These are phyloP conservation scores for Pyrochroa serraticornis DNA, from an alignment of 2,888 invertebrate genomes.

Conservation along the genomic window DNA sequence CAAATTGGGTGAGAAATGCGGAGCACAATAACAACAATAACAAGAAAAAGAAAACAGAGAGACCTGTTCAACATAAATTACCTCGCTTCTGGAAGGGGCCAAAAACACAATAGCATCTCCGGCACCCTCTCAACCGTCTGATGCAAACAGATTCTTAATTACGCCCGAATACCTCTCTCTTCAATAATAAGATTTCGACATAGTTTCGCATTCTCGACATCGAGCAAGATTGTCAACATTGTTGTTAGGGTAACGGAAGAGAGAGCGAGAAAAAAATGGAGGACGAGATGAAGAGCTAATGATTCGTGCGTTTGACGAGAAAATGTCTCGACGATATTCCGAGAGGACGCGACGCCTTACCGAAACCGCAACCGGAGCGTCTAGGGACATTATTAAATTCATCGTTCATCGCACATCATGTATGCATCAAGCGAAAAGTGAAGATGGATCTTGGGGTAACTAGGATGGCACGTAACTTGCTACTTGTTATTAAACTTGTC, in stretches of 20 bases:
- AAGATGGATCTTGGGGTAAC: slow-evolving; percentile 12
- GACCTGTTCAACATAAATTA: slow-evolving; percentile 26
- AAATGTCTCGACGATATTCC: slow-evolving; percentile 12
- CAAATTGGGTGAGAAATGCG: slow-evolving; percentile 2
- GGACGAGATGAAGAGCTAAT: too few species aligned
- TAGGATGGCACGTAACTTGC: slow-evolving; percentile 16
- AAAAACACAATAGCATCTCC: slow-evolving; percentile 1
- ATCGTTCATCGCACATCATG: slow-evolving; percentile 27
- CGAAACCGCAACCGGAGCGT: slow-evolving; percentile 17
- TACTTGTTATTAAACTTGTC: slow-evolving; percentile 25
- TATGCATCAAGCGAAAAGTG: slow-evolving; percentile 16
- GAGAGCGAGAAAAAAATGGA: too few species aligned
- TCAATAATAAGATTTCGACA: too few species aligned
- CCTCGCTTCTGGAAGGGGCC: slow-evolving; percentile 1
- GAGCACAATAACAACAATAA: slow-evolving; percentile 17
- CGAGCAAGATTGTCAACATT: too few species aligned
- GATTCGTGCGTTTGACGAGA: neutral
- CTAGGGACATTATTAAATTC: slow-evolving; percentile 26
- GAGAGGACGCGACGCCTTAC: slow-evolving; percentile 9
- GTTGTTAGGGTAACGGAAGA: too few species aligned
- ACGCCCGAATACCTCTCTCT: neutral
- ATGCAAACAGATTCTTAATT: slow-evolving; percentile 25
- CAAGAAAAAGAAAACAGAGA: slow-evolving; percentile 7
- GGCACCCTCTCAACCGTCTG: slow-evolving; percentile 1
- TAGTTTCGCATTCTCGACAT: too few species aligned